Conservation (phyloP, 2,888 invertebrate species). For the Dryomyza anilis region DNA sequence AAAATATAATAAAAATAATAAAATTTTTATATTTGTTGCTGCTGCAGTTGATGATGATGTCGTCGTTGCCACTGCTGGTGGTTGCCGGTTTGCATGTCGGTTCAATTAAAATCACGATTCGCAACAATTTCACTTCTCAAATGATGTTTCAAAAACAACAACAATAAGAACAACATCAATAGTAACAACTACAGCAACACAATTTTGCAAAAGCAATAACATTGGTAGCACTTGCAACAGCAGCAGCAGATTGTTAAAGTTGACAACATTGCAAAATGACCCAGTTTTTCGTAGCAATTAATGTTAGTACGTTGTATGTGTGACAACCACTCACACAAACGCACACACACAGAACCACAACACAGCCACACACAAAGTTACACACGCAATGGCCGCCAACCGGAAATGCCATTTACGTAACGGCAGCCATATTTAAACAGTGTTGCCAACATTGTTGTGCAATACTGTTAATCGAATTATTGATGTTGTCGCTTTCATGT, state of each 20-base stretch:
- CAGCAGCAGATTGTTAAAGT: not conserved
- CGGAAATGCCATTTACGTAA: not conserved
- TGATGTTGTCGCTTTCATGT: constrained; percentile 25
- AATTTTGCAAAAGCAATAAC: not conserved
- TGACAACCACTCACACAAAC: not conserved
- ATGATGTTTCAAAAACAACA: not conserved
- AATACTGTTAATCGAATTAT: constrained; percentile 30
- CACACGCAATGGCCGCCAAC: not conserved
- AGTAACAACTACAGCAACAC: not conserved
- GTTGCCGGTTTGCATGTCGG: too few species aligned
- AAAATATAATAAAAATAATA: not conserved
- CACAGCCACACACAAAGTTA: not conserved
- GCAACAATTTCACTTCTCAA: not conserved
- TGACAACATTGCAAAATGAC: constrained; percentile 4
- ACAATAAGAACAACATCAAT: not conserved
- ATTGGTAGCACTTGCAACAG: too few species aligned
- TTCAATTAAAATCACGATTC: not conserved
- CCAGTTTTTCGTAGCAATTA: not conserved
- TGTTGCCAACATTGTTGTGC: constrained; percentile 25
- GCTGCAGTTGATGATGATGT: not conserved
- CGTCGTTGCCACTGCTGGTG: not conserved
- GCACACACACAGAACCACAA: too few species aligned
- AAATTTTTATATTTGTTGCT: constrained; percentile 38
- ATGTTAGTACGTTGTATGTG: not conserved
- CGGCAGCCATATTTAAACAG: constrained; percentile 20